phyloP scores from a whole-genome alignment of 2,113 vertebrate genomes.

The Eira barbara region DNA sequence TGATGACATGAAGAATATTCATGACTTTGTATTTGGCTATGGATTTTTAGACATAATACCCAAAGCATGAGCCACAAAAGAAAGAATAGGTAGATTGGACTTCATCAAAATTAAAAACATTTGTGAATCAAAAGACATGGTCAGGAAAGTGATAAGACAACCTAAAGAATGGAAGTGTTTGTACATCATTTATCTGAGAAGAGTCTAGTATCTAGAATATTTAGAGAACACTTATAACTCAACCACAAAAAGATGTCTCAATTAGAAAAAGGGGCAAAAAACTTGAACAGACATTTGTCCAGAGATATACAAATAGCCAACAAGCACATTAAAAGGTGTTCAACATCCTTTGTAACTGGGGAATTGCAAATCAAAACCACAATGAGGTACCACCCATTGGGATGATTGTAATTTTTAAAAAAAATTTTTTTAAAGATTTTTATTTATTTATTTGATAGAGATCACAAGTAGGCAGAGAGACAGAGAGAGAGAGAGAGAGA shows the following conservation, averaged over 20 bases:
- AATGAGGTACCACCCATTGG: too few species aligned
- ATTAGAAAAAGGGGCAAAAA: neutral
- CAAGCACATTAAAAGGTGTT: neutral
- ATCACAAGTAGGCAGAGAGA: too few species aligned
- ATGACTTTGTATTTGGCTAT: neutral
- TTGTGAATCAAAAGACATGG: neutral
- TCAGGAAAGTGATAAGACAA: neutral
- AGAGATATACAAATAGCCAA: neutral
- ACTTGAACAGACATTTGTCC: neutral
- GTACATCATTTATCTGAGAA: neutral
- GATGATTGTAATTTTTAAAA: neutral
- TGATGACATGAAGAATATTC: neutral
- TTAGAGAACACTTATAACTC: neutral
- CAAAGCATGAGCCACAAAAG: neutral
- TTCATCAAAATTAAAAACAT: neutral
- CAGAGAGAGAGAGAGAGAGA: too few species aligned
- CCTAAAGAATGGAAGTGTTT: neutral
- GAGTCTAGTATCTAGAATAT: neutral
- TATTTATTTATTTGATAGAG: too few species aligned
- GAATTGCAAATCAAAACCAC: neutral
- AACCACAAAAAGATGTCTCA: neutral
- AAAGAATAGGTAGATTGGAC: neutral
- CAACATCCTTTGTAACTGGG: neutral
- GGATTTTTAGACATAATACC: neutral
- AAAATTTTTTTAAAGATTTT: neutral